phyloP scores from a whole-genome alignment of 2,888 invertebrate genomes.

The Latrodectus elegans region DNA sequence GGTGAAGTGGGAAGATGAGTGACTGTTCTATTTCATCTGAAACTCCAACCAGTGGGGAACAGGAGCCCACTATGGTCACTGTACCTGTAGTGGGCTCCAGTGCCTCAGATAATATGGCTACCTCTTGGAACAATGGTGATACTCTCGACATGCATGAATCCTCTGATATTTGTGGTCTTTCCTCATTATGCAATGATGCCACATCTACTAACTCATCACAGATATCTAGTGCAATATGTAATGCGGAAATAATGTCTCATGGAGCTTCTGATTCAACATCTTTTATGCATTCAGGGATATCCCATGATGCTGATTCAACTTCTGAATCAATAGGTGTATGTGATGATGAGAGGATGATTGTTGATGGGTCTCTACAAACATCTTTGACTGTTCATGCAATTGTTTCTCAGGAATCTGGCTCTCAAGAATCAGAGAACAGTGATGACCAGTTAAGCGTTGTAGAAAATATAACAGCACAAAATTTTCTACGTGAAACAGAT shows the following conservation, averaged over 20 bases:
- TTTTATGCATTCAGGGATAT: slow-evolving; percentile 45
- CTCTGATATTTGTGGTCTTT: slow-evolving; percentile 10
- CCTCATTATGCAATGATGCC: slow-evolving; percentile 24
- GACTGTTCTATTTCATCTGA: slow-evolving; percentile 48
- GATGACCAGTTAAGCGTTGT: slow-evolving; percentile 58
- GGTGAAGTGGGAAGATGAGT: slow-evolving; percentile 62
- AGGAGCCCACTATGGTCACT: slow-evolving; percentile 69
- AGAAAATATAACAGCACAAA: slow-evolving; percentile 61
- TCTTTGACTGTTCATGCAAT: slow-evolving; percentile 56
- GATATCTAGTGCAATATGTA: slow-evolving; percentile 28
- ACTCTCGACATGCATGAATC: slow-evolving; percentile 32
- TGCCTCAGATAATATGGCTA: slow-evolving; percentile 60
- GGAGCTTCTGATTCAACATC: slow-evolving; percentile 26
- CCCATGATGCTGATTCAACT: slow-evolving; percentile 56
- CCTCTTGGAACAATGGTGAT: slow-evolving; percentile 55
- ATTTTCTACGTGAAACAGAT: slow-evolving; percentile 61
- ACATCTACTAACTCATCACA: slow-evolving; percentile 29
- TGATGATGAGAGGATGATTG: slow-evolving; percentile 55
- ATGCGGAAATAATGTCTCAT: slow-evolving; percentile 25
- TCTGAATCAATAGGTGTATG: slow-evolving; percentile 44
- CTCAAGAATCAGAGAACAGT: slow-evolving; percentile 39
- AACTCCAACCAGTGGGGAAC: slow-evolving; percentile 62
- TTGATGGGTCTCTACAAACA: slow-evolving; percentile 39
- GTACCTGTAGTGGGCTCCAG: slow-evolving; percentile 67
- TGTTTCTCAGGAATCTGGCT: slow-evolving; percentile 44